These are phyloP conservation scores for Conops quadrifasciatus DNA, from an alignment of 2,888 invertebrate genomes.

Conservation along the genomic window DNA sequence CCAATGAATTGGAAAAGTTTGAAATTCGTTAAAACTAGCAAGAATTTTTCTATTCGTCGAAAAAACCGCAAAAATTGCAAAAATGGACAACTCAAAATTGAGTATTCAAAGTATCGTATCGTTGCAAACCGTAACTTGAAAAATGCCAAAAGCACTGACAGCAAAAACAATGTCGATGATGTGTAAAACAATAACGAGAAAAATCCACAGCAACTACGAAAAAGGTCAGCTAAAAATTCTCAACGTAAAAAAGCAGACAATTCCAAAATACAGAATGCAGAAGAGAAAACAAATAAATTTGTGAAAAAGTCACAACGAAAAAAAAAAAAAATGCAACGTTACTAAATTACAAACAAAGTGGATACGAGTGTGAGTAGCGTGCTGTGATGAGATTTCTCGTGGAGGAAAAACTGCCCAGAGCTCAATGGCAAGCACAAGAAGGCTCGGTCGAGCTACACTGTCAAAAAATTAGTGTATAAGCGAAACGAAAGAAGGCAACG, in stretches of 20 bases:
- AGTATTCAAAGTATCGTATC: slow-evolving; percentile 9
- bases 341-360: slow-evolving; percentile 24
- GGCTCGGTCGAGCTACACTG: not conserved
- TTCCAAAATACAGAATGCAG: too few species aligned
- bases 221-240: not conserved
- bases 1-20: not conserved
- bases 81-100: slow-evolving; percentile 25
- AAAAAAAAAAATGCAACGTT: slow-evolving; percentile 13
- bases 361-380: too few species aligned
- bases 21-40: not conserved
- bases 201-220: not conserved
- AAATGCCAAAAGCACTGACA: slow-evolving; percentile 22
- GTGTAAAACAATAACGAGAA: slow-evolving; percentile 5
- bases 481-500: too few species aligned
- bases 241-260: not conserved
- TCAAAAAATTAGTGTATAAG: too few species aligned
- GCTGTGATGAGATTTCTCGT: too few species aligned
- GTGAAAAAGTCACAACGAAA: not conserved
- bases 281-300: not conserved
- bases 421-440: too few species aligned
- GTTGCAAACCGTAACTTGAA: not conserved
- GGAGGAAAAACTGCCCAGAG: too few species aligned
- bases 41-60: not conserved
- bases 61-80: not conserved
- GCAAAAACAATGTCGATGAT: slow-evolving; percentile 3